phyloP scores from a whole-genome alignment of 2,113 vertebrate genomes.

The Alces alces region DNA sequence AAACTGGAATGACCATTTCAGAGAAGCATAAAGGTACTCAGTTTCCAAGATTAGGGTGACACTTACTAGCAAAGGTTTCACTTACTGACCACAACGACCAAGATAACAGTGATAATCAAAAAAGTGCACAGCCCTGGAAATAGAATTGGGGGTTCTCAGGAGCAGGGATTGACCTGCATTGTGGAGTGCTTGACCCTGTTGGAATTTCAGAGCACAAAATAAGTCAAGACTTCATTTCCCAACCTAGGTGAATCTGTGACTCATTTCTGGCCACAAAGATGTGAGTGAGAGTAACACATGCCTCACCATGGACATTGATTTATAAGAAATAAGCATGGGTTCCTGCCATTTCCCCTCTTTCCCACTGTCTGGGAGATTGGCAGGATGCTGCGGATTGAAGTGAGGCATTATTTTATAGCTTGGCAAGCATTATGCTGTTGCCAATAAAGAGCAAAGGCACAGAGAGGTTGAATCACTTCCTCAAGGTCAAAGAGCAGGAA shows the following conservation, averaged over 20 bases:
- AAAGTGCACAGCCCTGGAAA: background rate
- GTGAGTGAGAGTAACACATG: background rate
- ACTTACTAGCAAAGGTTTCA: background rate
- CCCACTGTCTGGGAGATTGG: background rate
- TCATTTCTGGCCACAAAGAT: background rate
- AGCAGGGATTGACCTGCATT: rapidly evolving
- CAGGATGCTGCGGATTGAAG: too few relatives aligned
- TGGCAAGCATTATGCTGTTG: background rate
- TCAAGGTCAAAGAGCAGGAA: background rate
- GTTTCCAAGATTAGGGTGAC: background rate
- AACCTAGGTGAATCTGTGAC: background rate
- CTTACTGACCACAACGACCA: rapidly evolving
- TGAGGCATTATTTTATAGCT: rapidly evolving
- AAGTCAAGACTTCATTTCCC: background rate
- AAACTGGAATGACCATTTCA: background rate
- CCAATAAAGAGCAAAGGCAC: background rate
- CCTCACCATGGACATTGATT: background rate
- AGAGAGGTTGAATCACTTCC: background rate
- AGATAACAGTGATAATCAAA: too few relatives aligned
- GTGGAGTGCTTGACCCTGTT: too few relatives aligned
- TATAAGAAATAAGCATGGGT: rapidly evolving
- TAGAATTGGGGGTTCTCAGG: rapidly evolving
- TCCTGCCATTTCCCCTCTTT: rapidly evolving
- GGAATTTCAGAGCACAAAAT: too few relatives aligned
- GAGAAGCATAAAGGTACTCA: background rate